These are phyloP conservation scores for Centropyge bicolor DNA, from an alignment of 2,797 vertebrate genomes.

Conservation along the genomic window DNA sequence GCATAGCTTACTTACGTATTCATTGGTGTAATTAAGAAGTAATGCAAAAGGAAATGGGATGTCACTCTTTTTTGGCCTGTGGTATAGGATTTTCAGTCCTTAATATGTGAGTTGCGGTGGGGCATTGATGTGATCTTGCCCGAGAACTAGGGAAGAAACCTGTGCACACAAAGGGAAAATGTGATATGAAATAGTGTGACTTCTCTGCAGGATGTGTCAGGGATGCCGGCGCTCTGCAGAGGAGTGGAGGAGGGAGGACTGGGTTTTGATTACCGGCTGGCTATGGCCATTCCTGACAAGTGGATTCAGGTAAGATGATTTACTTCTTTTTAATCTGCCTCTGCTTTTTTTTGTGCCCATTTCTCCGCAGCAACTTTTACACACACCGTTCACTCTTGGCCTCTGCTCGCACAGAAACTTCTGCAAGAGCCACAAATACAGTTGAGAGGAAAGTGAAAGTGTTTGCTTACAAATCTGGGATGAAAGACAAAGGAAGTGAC, in stretches of 20 bases:
- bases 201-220: conserved; percentile 93
- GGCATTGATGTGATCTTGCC: conserved; percentile 50
- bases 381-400: not conserved
- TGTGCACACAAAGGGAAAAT: conserved; percentile 49
- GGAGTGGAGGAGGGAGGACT: conserved; percentile 90
- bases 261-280: conserved; percentile 96
- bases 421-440: conserved; percentile 6
- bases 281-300: conserved; percentile 99
- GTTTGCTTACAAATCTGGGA: conserved; percentile 39
- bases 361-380: not conserved
- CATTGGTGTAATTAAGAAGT: conserved; percentile 71
- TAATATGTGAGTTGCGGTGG: conserved; percentile 26
- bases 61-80: conserved; percentile 53
- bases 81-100: conserved; percentile 34
- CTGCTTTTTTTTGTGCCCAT: conserved; percentile 3
- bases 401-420: conserved; percentile 19
- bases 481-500: conserved; percentile 56
- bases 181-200: conserved; percentile 49
- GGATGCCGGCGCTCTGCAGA: conserved; percentile 97
- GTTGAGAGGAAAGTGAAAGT: conserved; percentile 23
- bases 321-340: conserved; percentile 20
- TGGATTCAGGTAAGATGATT: conserved; percentile 94
- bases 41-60: conserved; percentile 65
- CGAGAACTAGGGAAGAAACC: conserved; percentile 37
- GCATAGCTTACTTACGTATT: conserved; percentile 63